phyloP scores from a whole-genome alignment of 2,113 vertebrate genomes.

The Actinemys pallida region DNA sequence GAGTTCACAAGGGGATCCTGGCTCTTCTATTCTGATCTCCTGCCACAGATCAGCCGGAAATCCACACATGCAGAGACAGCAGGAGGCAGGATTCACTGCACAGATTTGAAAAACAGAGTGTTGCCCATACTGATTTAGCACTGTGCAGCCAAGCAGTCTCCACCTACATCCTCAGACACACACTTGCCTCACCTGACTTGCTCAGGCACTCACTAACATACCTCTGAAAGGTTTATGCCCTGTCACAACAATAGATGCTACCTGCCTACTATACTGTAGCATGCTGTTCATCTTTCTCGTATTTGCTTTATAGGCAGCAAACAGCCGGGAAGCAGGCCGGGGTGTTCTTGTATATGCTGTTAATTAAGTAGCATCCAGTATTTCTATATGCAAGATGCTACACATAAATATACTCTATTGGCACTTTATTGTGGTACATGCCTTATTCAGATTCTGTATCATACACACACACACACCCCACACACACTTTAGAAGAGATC shows the following conservation, averaged over 20 bases:
- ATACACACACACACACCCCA: rapidly evolving
- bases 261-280: rapidly evolving
- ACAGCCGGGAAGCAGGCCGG: rapidly evolving
- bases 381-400: not conserved
- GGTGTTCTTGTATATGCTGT: rapidly evolving
- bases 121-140: rapidly evolving
- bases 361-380: rapidly evolving
- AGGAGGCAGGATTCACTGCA: no score
- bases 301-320: not conserved
- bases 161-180: not conserved
- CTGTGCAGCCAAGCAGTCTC: rapidly evolving
- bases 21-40: not conserved
- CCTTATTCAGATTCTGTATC: not conserved
- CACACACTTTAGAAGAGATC: rapidly evolving
- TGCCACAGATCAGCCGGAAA: rapidly evolving
- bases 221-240: not conserved
- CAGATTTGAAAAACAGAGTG: not conserved
- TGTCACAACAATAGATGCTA: no score
- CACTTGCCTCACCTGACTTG: not conserved
- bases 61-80: not conserved
- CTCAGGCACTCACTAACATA: not conserved
- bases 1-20: rapidly evolving
- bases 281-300: rapidly evolving
- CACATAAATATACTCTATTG: not conserved
- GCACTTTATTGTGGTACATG: not conserved